Percentiles rank a stretch among this genome's conserved stretches.
These are phyloP conservation scores for Dromiciops gliroides DNA, from an alignment of 2,113 vertebrate species.

Conservation along the genomic window DNA sequence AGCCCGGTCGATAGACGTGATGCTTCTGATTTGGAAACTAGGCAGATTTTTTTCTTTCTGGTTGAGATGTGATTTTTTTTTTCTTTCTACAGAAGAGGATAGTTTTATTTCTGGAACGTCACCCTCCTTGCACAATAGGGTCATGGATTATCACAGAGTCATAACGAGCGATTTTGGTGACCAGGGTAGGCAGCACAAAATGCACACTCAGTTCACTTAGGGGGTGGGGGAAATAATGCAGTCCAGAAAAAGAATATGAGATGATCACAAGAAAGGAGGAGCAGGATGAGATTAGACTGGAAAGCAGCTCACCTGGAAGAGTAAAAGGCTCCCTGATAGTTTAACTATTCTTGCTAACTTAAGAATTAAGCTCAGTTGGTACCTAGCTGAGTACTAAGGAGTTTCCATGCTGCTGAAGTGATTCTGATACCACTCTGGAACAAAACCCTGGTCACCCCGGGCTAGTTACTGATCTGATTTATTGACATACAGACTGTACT, in stretches of 20 bases:
- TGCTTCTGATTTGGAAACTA: background rate
- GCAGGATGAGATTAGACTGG: background rate
- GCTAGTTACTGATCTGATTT: background rate
- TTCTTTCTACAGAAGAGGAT: background rate
- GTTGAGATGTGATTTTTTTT: too few species aligned
- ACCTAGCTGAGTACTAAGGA: background rate
- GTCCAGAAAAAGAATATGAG: background rate
- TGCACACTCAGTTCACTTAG: background rate
- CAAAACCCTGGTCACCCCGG: background rate
- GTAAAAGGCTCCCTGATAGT: background rate
- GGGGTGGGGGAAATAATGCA: background rate
- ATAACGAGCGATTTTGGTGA: background rate
- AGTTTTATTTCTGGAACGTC: background rate
- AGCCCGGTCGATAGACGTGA: background rate
- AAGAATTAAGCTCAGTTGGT: background rate
- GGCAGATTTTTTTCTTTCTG: background rate
- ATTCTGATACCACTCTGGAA: background rate
- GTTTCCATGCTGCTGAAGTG: background rate
- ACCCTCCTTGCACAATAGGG: background rate
- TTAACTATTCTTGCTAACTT: background rate
- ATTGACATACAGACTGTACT: background rate
- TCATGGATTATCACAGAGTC: background rate
- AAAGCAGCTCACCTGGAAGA: background rate
- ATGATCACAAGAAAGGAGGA: background rate
- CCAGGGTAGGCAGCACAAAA: background rate